phyloP scores from a whole-genome alignment of 2,888 invertebrate genomes.

The Margaritifera margaritifera region DNA sequence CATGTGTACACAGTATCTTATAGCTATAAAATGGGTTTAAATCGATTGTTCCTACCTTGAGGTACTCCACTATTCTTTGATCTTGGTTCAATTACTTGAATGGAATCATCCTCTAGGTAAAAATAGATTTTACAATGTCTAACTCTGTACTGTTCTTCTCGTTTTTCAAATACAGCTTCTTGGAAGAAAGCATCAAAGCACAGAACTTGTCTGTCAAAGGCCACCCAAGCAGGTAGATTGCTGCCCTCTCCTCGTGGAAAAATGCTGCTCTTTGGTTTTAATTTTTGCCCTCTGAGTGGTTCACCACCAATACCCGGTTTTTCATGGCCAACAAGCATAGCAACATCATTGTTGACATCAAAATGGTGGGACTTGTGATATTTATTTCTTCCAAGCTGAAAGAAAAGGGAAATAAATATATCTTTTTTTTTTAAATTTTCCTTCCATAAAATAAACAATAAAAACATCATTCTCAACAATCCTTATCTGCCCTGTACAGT shows the following conservation, averaged over 20 bases:
- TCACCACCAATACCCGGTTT: conserved; percentile 79
- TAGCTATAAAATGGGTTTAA: neutral
- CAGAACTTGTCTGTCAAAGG: conserved; percentile 88
- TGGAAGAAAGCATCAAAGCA: conserved; percentile 86
- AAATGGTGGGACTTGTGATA: conserved; percentile 80
- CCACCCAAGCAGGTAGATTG: conserved; percentile 88
- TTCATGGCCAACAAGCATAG: conserved; percentile 78
- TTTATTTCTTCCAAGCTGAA: conserved; percentile 79
- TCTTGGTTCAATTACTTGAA: conserved; percentile 88
- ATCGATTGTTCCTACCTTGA: conserved; percentile 79
- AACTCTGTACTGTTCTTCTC: conserved; percentile 80
- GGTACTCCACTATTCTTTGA: conserved; percentile 88
- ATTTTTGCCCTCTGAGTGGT: conserved; percentile 75
- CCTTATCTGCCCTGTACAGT: too few species aligned
- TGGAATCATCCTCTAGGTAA: conserved; percentile 92
- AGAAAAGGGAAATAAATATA: conserved; percentile 4
- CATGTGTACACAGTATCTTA: neutral
- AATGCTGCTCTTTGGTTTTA: conserved; percentile 79
- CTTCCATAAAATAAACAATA: neutral
- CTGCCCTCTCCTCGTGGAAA: conserved; percentile 84
- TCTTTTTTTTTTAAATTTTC: neutral
- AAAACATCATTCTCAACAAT: neutral
- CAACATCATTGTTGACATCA: conserved; percentile 74
- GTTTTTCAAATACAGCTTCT: conserved; percentile 85
- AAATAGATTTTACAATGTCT: conserved; percentile 88